Evolutionary conservation across 2,113 vertebrate genomes (phyloP).

Genomic region (Potamarius usumacintae): DNA sequence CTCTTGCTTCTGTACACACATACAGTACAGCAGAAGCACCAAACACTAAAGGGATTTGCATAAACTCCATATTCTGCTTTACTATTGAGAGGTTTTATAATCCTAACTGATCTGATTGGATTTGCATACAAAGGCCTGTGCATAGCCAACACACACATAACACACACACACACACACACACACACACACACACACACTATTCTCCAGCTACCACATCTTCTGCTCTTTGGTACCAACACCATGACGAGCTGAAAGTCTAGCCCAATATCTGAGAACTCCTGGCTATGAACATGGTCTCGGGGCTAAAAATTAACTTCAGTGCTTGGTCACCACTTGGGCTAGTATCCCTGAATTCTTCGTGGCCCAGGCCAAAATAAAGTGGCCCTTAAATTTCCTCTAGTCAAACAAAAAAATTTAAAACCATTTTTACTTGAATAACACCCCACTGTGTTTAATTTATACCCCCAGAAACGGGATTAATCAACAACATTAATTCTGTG

Average conservation of each 20-base stretch:
- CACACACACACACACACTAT: neutral
- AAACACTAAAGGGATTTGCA: constrained; percentile 52
- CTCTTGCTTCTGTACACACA: neutral
- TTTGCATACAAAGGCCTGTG: constrained; percentile 48
- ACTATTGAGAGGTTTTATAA: constrained; percentile 43
- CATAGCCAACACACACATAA: constrained; percentile 8
- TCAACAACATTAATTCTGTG: too few species aligned
- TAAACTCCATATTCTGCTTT: constrained; percentile 49
- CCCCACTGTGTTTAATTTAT: too few species aligned
- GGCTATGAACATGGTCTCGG: neutral
- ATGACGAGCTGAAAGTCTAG: constrained; percentile 1
- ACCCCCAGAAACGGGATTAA: too few species aligned
- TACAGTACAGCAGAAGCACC: constrained; percentile 23
- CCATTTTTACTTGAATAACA: too few species aligned
- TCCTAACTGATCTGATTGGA: constrained; percentile 59
- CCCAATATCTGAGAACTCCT: neutral
- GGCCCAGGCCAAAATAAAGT: too few species aligned
- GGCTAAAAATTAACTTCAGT: too few species aligned
- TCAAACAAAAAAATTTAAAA: too few species aligned
- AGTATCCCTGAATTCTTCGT: too few species aligned
- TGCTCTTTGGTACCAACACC: neutral
- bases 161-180: neutral
- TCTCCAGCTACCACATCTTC: constrained; percentile 1
- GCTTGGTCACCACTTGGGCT: too few species aligned
- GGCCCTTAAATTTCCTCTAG: too few species aligned